A percentile compares a stretch with the other conserved stretches of the same genome.
These are phyloP conservation scores for Pseudopipra pipra DNA, from an alignment of 2,113 vertebrate species.

Conservation along the genomic window DNA sequence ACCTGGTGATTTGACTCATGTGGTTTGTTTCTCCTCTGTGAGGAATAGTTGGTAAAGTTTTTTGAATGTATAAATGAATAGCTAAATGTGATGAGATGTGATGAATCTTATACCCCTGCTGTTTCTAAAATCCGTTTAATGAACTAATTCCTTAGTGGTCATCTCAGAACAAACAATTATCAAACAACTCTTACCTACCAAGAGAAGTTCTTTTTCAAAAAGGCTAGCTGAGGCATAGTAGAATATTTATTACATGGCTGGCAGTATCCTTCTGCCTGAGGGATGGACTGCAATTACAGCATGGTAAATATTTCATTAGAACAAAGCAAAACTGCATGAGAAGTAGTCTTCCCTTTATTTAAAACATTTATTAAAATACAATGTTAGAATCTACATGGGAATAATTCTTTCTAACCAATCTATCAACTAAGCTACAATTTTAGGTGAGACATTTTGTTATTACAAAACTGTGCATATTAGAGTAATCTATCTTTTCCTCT, in stretches of 20 bases:
- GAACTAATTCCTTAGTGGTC: constrained; percentile 28
- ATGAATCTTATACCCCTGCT: not conserved
- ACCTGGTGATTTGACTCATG: not conserved
- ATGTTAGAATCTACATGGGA: constrained; percentile 44
- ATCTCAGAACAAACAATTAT: constrained; percentile 38
- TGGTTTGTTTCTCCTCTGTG: not conserved
- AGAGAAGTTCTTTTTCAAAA: constrained; percentile 9
- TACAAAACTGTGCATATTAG: constrained; percentile 9
- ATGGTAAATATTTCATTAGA: constrained; percentile 71
- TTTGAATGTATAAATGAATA: constrained; percentile 9
- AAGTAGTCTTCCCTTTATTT: constrained; percentile 64
- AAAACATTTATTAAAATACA: constrained; percentile 73
- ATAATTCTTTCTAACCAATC: constrained; percentile 31
- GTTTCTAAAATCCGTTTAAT: constrained; percentile 39
- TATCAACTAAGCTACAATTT: constrained; percentile 24
- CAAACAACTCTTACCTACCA: not conserved
- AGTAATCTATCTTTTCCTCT: not conserved
- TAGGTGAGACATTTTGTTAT: not conserved
- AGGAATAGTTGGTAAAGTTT: not conserved
- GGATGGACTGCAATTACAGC: constrained; percentile 64
- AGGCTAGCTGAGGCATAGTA: not conserved
- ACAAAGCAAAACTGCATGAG: constrained; percentile 53
- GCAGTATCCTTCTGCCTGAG: constrained; percentile 53
- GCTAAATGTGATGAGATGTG: not conserved
- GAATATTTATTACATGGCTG: constrained; percentile 20